Conservation (phyloP, 2,888 invertebrate genomes). For the Aspidiotus destructor region DNA sequence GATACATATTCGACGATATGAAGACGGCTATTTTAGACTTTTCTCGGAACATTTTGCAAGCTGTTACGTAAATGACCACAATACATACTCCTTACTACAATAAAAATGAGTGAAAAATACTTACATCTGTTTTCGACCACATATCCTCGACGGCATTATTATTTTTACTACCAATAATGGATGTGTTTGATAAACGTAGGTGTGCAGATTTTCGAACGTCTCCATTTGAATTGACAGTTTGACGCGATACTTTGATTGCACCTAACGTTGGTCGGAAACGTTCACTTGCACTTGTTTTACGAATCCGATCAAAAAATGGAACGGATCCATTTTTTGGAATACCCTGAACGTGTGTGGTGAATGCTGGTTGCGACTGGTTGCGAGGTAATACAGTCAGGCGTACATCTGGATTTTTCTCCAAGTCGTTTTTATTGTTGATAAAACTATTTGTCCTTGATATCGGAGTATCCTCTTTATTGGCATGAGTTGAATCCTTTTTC, state of each 20-base stretch:
- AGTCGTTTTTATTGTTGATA: slow-evolving; percentile 38
- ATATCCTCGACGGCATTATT: slow-evolving; percentile 46
- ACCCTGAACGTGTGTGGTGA: slow-evolving; percentile 61
- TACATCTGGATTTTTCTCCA: slow-evolving; percentile 35
- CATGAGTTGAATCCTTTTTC: slow-evolving; percentile 34
- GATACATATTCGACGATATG: too few relatives aligned
- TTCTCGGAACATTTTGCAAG: too few relatives aligned
- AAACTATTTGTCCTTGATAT: slow-evolving; percentile 5
- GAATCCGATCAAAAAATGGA: slow-evolving; percentile 75
- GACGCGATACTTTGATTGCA: slow-evolving; percentile 67
- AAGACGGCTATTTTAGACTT: too few relatives aligned
- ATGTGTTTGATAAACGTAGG: slow-evolving; percentile 49
- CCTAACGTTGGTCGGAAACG: slow-evolving; percentile 74
- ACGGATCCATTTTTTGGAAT: slow-evolving; percentile 82
- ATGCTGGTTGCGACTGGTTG: slow-evolving; percentile 80
- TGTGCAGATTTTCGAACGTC: slow-evolving; percentile 57
- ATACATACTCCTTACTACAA: too few relatives aligned
- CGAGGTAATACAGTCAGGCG: slow-evolving; percentile 56
- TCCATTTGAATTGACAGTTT: slow-evolving; percentile 63
- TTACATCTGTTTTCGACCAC: slow-evolving; percentile 39
- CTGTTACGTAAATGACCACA: too few relatives aligned
- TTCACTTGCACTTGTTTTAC: slow-evolving; percentile 74
- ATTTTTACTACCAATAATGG: slow-evolving; percentile 51
- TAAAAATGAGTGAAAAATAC: background rate
- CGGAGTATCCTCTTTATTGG: slow-evolving; percentile 22